phyloP scores from a whole-genome alignment of 2,113 vertebrate species.

The Dicentrarchus labrax region DNA sequence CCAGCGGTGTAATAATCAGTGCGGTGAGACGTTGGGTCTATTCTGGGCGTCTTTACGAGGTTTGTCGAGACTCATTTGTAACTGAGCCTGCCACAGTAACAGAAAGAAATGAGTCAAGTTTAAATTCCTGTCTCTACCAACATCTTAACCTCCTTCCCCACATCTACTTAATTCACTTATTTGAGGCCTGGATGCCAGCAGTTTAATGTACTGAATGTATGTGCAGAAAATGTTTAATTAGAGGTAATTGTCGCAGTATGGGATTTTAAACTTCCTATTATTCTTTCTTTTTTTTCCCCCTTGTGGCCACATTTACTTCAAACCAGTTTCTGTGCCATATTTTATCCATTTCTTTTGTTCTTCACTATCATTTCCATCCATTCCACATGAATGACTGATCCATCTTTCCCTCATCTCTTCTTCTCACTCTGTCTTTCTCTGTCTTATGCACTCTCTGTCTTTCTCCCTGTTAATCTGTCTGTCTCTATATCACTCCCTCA shows the following conservation, averaged over 20 bases:
- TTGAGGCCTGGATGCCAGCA: slow-evolving; percentile 17
- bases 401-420: slow-evolving; percentile 41
- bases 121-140: slow-evolving; percentile 56
- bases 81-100: slow-evolving; percentile 62
- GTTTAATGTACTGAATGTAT: slow-evolving; percentile 39
- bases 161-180: slow-evolving; percentile 41
- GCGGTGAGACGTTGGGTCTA: slow-evolving; percentile 70
- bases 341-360: not conserved
- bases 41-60: slow-evolving; percentile 71
- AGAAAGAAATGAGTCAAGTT: slow-evolving; percentile 34
- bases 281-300: slow-evolving; percentile 8
- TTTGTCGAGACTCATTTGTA: slow-evolving; percentile 77
- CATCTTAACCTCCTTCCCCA: slow-evolving; percentile 36
- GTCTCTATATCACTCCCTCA: slow-evolving; percentile 79
- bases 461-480: slow-evolving; percentile 75
- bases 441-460: slow-evolving; percentile 73
- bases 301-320: slow-evolving; percentile 11
- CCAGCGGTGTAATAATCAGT: slow-evolving; percentile 65
- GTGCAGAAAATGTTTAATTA: slow-evolving; percentile 40
- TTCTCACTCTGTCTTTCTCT: slow-evolving; percentile 46
- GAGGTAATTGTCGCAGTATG: slow-evolving; percentile 35
- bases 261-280: slow-evolving; percentile 7
- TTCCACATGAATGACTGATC: slow-evolving; percentile 32
- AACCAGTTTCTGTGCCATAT: not conserved
- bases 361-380: slow-evolving; percentile 23